Evolutionary conservation across 2,888 invertebrate genomes (phyloP).

Genomic region (Ophion costatus): DNA sequence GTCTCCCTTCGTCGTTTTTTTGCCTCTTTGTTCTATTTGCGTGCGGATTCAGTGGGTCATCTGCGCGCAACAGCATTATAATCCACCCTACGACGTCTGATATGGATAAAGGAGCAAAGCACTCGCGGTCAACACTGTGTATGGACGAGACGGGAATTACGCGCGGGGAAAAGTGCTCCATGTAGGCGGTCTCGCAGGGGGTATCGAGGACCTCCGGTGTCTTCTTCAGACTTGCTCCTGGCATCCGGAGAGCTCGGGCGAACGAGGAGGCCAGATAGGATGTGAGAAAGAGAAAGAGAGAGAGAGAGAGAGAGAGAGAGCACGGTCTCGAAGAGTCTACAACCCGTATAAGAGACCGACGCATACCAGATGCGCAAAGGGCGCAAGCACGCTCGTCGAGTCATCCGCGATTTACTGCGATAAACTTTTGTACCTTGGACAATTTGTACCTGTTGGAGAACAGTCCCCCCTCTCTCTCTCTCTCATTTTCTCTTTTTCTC

Average conservation of each 20-base stretch:
- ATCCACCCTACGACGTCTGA: background rate
- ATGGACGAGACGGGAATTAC: conserved; percentile 18
- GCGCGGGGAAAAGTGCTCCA: conserved; percentile 18
- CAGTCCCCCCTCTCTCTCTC: conserved; percentile 22
- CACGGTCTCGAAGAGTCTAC: conserved; percentile 17
- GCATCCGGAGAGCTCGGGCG: background rate
- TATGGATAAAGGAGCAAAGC: background rate
- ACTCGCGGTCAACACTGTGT: background rate
- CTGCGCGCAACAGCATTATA: too few species aligned
- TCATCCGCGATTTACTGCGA: conserved; percentile 80
- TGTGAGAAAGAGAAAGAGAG: background rate
- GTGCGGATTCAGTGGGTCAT: background rate
- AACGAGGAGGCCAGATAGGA: background rate
- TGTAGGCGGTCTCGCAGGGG: conserved; percentile 35
- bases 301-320: conserved; percentile 10
- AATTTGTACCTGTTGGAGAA: conserved; percentile 79
- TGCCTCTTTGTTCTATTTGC: background rate
- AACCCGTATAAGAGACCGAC: conserved; percentile 70
- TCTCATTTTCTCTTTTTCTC: conserved; percentile 1
- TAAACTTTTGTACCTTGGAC: conserved; percentile 77
- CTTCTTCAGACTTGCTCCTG: background rate
- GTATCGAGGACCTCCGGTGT: conserved; percentile 40
- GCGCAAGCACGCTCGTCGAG: conserved; percentile 69
- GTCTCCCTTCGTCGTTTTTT: background rate
- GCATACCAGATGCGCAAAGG: conserved; percentile 76